A percentile compares a stretch with the other conserved stretches of the same genome.
These are phyloP conservation scores for Brienomyrus brachyistius DNA, from an alignment of 2,113 vertebrate genomes.

Conservation along the genomic window DNA sequence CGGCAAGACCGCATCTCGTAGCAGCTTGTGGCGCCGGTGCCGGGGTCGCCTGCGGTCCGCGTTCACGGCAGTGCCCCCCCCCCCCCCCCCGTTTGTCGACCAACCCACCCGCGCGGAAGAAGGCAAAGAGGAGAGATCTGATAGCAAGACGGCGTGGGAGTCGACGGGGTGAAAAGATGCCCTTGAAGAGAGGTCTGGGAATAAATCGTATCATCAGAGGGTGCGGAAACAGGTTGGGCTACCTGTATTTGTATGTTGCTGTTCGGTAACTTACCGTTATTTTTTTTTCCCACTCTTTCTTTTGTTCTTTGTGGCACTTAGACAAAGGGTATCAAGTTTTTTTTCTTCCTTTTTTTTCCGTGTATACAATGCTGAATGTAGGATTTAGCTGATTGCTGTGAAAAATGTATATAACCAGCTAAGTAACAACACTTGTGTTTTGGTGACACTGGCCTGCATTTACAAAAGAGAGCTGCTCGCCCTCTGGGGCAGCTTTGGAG, in stretches of 20 bases:
- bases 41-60: not conserved
- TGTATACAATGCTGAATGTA: not conserved
- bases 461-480: not conserved
- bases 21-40: not conserved
- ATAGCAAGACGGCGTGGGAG: not conserved
- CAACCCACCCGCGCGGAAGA: not conserved
- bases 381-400: not conserved
- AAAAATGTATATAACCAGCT: not conserved
- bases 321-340: not conserved
- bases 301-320: not conserved
- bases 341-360: not conserved
- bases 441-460: constrained; percentile 1
- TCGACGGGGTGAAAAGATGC: not conserved
- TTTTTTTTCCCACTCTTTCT: not conserved
- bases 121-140: not conserved
- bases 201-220: not conserved
- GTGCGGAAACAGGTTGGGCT: constrained; percentile 1
- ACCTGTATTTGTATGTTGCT: constrained; percentile 7
- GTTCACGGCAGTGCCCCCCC: not conserved
- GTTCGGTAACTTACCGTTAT: constrained; percentile 3
- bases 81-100: not conserved
- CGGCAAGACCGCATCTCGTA: not conserved
- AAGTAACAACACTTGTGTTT: not conserved
- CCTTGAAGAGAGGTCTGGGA: not conserved
- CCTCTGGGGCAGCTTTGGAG: not conserved